Base-by-base conservation (phyloP, 2,888 invertebrate genomes). In the Alitta virens region DNA sequence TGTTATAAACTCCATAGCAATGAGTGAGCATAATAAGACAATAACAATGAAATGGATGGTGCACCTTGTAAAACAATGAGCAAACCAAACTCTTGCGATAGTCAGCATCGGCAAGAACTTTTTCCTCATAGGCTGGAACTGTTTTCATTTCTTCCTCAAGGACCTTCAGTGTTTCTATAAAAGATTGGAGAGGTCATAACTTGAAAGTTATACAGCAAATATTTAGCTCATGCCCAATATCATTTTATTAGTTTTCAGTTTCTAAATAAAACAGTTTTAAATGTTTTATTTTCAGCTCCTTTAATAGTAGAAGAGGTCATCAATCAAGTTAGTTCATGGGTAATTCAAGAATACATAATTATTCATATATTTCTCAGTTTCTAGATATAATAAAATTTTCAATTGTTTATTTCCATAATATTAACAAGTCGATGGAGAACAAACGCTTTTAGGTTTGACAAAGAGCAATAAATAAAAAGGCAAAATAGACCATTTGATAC, bases 1-100 rank as follows among this genome's bases (percentile, higher is more conserved):
- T 7, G 7, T 7, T 12, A 33, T 33, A 33, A 33, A 12, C 7
- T 33, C 5, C 12, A 12, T 33, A 12, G 12, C 5, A 33, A 7
- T 5, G 33, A 7, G 5, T 12, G 3, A 18, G 18, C 5, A 16
- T 21, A 16, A 46, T 18, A 7, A 18, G 46, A 18, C 21, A 12
- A 16, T 18, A n/a, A n/a, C n/a, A 46, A 46, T 9, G n/a, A n/a
- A 18, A 46, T n/a, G n/a, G 5, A 16, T 16, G n/a, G 5, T 26
- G 5, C 57, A 78, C 90, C 86, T 92, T 93, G 79, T 92, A 94
- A 75, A 93, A 88, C n/a, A 94, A 82, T 3, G 88, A 86, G 61
- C 89, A 84, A 0, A 92, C 90, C 9, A 94, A 82, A 16, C 85
- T 84, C 72, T 87, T 88, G 26, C 91, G 86, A 73, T 89, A 92